Percentiles rank a stretch among this genome's conserved stretches.
These are phyloP conservation scores for Fragum fragum DNA, from an alignment of 2,888 invertebrate genomes.

Conservation along the genomic window DNA sequence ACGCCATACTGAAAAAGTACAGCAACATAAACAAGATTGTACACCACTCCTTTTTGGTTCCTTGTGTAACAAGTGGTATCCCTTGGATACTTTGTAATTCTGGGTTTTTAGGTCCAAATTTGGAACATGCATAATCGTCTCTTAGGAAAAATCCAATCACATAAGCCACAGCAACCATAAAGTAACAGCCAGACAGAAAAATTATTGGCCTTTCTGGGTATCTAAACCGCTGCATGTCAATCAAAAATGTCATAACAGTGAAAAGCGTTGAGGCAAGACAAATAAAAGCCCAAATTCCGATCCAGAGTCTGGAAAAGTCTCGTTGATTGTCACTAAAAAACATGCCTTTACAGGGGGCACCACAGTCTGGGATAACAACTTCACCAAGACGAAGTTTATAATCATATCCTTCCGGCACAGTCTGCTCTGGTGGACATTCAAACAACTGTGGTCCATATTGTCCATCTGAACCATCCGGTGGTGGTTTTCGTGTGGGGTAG, in stretches of 20 bases:
- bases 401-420: conserved; percentile 92
- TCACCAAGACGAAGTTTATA: conserved; percentile 91
- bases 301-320: conserved; percentile 95
- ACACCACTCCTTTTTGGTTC: conserved; percentile 89
- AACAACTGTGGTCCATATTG: conserved; percentile 2
- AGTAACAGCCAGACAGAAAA: conserved; percentile 97
- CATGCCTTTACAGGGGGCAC: conserved; percentile 95
- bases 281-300: conserved; percentile 96
- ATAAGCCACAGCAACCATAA: conserved; percentile 97
- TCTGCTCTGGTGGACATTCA: conserved; percentile 79
- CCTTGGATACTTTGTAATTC: conserved; percentile 35
- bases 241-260: conserved; percentile 93
- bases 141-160: conserved; percentile 89
- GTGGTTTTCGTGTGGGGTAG: neutral
- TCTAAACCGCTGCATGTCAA: conserved; percentile 97
- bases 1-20: conserved; percentile 97
- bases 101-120: conserved; percentile 74
- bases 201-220: conserved; percentile 99
- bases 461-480: conserved; percentile 5
- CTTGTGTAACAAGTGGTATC: conserved; percentile 89
- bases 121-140: conserved; percentile 87
- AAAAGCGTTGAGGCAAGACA: conserved; percentile 97
- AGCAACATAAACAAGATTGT: conserved; percentile 98
- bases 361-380: conserved; percentile 84
- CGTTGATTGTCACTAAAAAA: conserved; percentile 94